Base-by-base conservation (phyloP, 2,797 vertebrate species). In the Setipinna tenuifilis region DNA sequence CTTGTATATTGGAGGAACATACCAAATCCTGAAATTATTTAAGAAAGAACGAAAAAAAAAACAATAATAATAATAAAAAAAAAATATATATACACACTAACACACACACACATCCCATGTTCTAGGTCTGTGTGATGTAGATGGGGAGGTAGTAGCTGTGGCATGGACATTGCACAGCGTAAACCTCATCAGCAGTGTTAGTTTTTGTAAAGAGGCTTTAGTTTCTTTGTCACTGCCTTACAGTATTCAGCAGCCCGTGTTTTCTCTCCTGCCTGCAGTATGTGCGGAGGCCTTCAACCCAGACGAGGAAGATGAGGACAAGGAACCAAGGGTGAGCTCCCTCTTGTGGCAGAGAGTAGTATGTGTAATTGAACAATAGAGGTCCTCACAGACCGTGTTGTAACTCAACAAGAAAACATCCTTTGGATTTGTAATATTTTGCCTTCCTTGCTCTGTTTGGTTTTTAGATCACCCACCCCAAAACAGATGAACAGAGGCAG, bases 261-360 rank as follows among this genome's bases (percentile, higher is more conserved):
- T 31, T 54, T 87, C 31, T 86, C 0, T 61, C 28, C 35, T 41
- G 35, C 5, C 83, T 86, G 28, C 89, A 98, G 98, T 99, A 48
- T 99, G 98, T 94, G 98, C 98, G 86, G 98, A 99, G 95, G 95
- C 98, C 17, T 99, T 98, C 93, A 98, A 99, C 93, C 98, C 98
- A 65, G 98, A 99, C 94, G 98, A 99, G 87, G 98, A 99, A 89
- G 98, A 99, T 9, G 98, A 99, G 0, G 98, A 99, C 12, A 94
- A 96, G 89, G 98, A 99, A 89, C 96, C 97, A 88, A 90, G 96
- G 96, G 98, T 99, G 96, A 93, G 93, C 58, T 82, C 41, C 58
- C 44, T 68, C 62, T 85, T 16, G 14, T 82, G 21, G 82, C 61
- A 35, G 28, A n/a, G 25, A 21, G 11, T 16, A 31, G 28, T 71